Base-by-base conservation (phyloP, 2,797 vertebrate species). In the Petrocephalus sullivani region DNA sequence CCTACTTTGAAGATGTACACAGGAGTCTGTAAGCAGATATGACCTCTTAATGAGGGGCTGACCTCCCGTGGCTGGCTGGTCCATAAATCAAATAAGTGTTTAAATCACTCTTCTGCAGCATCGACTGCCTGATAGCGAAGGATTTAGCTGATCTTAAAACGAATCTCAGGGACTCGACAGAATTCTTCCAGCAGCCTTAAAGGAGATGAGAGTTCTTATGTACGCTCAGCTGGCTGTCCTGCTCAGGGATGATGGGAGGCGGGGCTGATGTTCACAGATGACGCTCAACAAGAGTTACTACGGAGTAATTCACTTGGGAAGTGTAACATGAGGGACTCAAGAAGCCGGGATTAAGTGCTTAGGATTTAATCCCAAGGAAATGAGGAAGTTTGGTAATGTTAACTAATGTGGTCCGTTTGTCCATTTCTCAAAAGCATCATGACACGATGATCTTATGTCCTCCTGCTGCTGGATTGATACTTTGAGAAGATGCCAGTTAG, bases 121-220 rank as follows among this genome's bases (percentile, higher is more conserved):
- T 49, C 41, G 33, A 81, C 41, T 49, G 8, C 46, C 19, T 81
- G 75, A 49, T 46, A 81, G 7, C 14, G 19, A 81, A 81, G 41
- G 41, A 49, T 49, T 81, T 49, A 46, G 41, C 33, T 49, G 16
- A 81, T 41, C 41, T 81, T 46, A 71, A 71, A 71, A 71, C 64
- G 37, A 71, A 71, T 71, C 28, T 37, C 64, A 49, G 41, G 75
- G 75, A 81, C 75, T 12, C 41, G 1, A 8, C 41, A 49, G 41
- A 81, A 21, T 49, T 81, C 75, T 21, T 81, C 5, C 75, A 49
- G 2, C 41, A 49, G 41, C 16, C 75, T 81, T 81, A 81, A 81
- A 81, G 75, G 19, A 81, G 75, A 81, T 81, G 75, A 81, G 75
- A 81, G 37, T 49, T 49, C 75, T 81, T 81, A 81, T 81, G 46